These are phyloP conservation scores for Pseudochaenichthys georgianus DNA, from an alignment of 2,797 vertebrate species.

Conservation along the genomic window DNA sequence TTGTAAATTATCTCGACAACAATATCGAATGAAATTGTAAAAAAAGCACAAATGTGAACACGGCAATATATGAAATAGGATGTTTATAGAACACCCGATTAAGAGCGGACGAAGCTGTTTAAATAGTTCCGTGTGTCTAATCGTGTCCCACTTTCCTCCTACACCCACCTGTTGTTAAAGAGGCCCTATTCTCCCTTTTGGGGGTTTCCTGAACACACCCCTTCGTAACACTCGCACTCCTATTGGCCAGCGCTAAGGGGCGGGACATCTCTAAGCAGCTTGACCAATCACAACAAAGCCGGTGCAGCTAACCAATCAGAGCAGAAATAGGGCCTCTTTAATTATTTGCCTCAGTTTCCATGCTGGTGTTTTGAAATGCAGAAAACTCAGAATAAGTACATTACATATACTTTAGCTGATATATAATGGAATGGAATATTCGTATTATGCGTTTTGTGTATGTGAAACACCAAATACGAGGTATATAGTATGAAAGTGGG, in stretches of 20 bases:
- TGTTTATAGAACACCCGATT: conserved; percentile 52
- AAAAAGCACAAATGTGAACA: conserved; percentile 77
- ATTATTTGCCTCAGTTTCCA: not conserved
- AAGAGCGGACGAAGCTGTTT: conserved; percentile 33
- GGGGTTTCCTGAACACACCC: too few species aligned
- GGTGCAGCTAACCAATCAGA: too few species aligned
- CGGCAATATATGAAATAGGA: conserved; percentile 70
- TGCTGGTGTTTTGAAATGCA: not conserved
- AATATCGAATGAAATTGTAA: too few species aligned
- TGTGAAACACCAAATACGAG: conserved; percentile 1
- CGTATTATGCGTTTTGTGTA: not conserved
- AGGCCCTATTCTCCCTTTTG: too few species aligned
- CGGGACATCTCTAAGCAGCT: too few species aligned
- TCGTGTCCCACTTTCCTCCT: not conserved
- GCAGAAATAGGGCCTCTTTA: not conserved
- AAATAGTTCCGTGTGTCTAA: conserved; percentile 51
- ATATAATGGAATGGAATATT: not conserved
- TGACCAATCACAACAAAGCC: too few species aligned
- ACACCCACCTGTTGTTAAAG: conserved; percentile 30
- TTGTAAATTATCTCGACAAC: conserved; percentile 68
- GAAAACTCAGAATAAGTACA: too few species aligned
- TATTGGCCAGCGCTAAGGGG: too few species aligned
- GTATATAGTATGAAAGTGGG: conserved; percentile 27
- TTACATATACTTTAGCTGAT: not conserved
- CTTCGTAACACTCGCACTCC: too few species aligned